These are phyloP conservation scores for Enteromius afrohamiltoni DNA, from an alignment of 2,797 vertebrate genomes.

Conservation along the genomic window DNA sequence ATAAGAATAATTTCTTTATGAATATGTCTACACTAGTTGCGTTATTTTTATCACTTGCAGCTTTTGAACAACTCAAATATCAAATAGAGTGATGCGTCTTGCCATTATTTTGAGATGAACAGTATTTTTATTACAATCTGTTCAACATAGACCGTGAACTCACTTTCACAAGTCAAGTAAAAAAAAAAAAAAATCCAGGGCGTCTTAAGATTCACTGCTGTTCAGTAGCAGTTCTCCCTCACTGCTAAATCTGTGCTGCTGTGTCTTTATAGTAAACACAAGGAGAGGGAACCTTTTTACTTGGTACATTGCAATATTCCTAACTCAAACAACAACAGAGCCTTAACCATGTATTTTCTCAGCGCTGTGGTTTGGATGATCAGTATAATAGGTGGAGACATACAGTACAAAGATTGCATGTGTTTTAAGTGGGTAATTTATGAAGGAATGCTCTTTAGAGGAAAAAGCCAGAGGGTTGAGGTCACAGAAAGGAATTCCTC, in stretches of 20 bases:
- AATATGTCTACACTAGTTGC: background rate
- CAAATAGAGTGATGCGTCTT: background rate
- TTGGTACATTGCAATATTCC: background rate
- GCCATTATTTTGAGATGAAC: background rate
- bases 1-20: background rate
- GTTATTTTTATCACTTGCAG: background rate
- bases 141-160: background rate
- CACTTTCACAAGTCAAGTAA: background rate
- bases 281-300: background rate
- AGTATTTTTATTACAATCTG: background rate
- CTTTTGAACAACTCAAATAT: background rate
- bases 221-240: background rate
- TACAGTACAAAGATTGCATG: constrained; percentile 57
- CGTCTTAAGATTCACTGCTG: background rate
- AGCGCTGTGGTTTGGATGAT: background rate
- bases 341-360: background rate
- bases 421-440: constrained; percentile 44
- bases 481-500: constrained; percentile 54
- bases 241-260: background rate
- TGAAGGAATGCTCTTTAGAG: constrained; percentile 46
- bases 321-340: background rate
- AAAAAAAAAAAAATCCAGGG: background rate
- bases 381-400: constrained; percentile 46
- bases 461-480: constrained; percentile 42
- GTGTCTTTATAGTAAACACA: background rate